phyloP scores from a whole-genome alignment of 2,113 vertebrate species.

The Halcyon malimbica region DNA sequence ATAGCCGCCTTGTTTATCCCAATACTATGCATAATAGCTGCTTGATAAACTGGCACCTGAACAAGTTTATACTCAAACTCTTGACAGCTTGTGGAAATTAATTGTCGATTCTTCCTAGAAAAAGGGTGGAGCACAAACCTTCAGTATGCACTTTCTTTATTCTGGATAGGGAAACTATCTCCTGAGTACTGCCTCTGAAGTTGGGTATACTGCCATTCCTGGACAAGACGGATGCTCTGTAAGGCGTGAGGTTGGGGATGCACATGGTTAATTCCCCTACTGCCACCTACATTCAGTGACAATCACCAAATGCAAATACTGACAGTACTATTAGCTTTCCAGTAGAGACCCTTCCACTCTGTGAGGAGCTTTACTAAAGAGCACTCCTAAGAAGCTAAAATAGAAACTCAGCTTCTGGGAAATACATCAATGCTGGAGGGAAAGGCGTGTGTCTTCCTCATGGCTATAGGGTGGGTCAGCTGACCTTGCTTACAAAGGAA shows the following conservation, averaged over 20 bases:
- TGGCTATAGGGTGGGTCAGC: not conserved
- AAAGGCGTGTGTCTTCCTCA: not conserved
- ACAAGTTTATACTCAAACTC: not conserved
- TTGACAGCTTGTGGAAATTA: not conserved
- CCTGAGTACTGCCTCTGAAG: not conserved
- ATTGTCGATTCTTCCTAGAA: not conserved
- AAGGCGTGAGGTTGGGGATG: not conserved
- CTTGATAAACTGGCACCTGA: not conserved
- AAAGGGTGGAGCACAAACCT: not conserved
- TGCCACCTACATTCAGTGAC: not conserved
- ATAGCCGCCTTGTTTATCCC: not conserved
- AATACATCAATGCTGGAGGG: not conserved
- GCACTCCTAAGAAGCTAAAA: not conserved
- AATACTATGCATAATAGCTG: not conserved
- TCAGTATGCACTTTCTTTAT: not conserved
- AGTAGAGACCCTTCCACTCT: no score
- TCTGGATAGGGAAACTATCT: not conserved
- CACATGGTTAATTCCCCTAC: not conserved
- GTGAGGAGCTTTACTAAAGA: not conserved
- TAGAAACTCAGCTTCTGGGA: not conserved
- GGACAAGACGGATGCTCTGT: not conserved
- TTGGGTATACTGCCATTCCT: not conserved
- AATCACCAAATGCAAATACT: not conserved
- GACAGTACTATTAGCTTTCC: not conserved
- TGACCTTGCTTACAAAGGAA: not conserved